A percentile compares a stretch with the other conserved stretches of the same genome.
phyloP scores from a whole-genome alignment of 1,140 invertebrate genomes.

The Brachionus rubens region DNA sequence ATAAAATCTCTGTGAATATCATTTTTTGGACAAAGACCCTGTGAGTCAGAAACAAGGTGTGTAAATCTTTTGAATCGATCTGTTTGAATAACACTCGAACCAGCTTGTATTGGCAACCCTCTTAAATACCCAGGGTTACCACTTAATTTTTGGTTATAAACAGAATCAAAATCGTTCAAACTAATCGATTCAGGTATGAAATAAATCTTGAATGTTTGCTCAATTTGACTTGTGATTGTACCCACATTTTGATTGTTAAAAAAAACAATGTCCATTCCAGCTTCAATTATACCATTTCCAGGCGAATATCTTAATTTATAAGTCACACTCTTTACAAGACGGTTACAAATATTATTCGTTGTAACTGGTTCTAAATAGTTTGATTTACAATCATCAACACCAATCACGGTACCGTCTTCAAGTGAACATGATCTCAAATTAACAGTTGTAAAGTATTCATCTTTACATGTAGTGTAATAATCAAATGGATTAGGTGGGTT shows the following conservation, averaged over 20 bases:
- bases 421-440: background rate
- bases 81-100: background rate
- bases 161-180: background rate
- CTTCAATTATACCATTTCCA: background rate
- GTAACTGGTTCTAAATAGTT: background rate
- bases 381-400: background rate
- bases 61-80: conserved; percentile 13
- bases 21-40: conserved; percentile 9
- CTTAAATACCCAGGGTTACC: conserved; percentile 24
- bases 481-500: background rate
- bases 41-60: background rate
- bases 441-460: background rate
- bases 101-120: background rate
- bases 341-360: background rate
- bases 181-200: background rate
- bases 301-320: conserved; percentile 15
- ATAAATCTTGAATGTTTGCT: background rate
- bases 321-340: background rate
- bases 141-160: background rate
- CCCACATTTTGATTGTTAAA: background rate
- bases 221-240: background rate
- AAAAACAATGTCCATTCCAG: conserved; percentile 19
- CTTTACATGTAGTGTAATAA: background rate
- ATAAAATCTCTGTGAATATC: background rate
- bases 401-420: background rate